Conservation (phyloP, 2,113 vertebrate species). For the Otis tarda region DNA sequence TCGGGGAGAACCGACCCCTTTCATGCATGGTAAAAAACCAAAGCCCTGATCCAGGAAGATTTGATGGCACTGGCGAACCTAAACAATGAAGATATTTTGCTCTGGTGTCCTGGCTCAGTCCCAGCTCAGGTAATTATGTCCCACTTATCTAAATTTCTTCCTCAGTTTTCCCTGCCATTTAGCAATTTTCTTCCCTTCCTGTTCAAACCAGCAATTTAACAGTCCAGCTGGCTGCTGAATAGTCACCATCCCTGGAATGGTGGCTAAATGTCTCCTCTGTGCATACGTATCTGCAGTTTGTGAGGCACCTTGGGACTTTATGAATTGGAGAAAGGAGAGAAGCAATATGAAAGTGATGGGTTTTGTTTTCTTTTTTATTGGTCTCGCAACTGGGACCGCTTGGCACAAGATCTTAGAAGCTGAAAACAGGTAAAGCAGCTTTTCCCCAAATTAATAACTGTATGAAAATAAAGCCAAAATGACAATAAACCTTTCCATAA, state of each 20-base stretch:
- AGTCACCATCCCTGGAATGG: neutral
- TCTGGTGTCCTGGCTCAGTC: neutral
- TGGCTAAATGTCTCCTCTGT: neutral
- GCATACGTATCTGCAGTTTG: neutral
- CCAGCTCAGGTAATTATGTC: constrained; percentile 42
- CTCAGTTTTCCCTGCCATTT: constrained; percentile 18
- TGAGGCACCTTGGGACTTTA: neutral
- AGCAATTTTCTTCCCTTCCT: constrained; percentile 34
- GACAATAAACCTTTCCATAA: neutral
- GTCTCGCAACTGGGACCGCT: neutral
- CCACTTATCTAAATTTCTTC: constrained; percentile 54
- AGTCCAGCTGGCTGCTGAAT: neutral
- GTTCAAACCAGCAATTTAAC: neutral
- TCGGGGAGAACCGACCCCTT: neutral
- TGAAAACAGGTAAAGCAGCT: neutral
- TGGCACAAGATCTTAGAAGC: neutral
- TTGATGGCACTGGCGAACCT: neutral
- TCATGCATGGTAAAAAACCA: neutral
- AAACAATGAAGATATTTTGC: constrained; percentile 1
- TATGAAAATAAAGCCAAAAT: neutral
- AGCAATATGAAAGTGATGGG: neutral
- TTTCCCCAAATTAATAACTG: neutral
- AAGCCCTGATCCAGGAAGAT: neutral
- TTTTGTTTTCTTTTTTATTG: neutral
- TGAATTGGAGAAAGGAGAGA: neutral